phyloP scores from a whole-genome alignment of 2,113 vertebrate species.

The Mastomys natalensis region DNA sequence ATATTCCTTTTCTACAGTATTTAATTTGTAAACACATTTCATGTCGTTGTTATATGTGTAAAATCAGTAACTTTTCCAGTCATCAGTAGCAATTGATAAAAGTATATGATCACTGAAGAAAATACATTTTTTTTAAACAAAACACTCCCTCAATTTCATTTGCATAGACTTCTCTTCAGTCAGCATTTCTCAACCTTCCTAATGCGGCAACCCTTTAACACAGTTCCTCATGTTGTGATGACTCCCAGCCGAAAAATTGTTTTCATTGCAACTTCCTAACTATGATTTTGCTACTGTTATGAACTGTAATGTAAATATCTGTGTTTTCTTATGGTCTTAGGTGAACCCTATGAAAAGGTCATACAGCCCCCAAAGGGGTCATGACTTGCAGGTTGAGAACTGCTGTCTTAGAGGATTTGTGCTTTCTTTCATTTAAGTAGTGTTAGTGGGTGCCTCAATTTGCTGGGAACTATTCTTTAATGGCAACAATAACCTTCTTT shows the following conservation, averaged over 20 bases:
- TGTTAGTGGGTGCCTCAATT: background rate
- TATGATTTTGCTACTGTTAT: background rate
- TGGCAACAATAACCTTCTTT: background rate
- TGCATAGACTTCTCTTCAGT: background rate
- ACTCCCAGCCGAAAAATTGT: too few species aligned
- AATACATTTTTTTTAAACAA: background rate
- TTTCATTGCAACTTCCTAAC: background rate
- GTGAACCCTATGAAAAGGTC: background rate
- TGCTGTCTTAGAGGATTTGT: background rate
- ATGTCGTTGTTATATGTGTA: background rate
- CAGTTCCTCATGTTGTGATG: background rate
- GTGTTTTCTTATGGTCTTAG: background rate
- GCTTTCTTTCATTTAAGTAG: slow-evolving; percentile 6
- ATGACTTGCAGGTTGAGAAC: background rate
- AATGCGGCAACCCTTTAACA: background rate
- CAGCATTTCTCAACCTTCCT: background rate
- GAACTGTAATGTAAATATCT: background rate
- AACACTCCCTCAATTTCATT: background rate
- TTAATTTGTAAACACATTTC: slow-evolving; percentile 7
- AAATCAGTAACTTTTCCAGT: background rate
- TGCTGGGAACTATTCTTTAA: background rate
- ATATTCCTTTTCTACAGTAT: background rate
- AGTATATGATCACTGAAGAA: background rate
- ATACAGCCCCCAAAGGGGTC: background rate
- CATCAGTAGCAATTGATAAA: background rate